These are phyloP conservation scores for Eupeodes luniger DNA, from an alignment of 2,888 invertebrate genomes.

Conservation along the genomic window DNA sequence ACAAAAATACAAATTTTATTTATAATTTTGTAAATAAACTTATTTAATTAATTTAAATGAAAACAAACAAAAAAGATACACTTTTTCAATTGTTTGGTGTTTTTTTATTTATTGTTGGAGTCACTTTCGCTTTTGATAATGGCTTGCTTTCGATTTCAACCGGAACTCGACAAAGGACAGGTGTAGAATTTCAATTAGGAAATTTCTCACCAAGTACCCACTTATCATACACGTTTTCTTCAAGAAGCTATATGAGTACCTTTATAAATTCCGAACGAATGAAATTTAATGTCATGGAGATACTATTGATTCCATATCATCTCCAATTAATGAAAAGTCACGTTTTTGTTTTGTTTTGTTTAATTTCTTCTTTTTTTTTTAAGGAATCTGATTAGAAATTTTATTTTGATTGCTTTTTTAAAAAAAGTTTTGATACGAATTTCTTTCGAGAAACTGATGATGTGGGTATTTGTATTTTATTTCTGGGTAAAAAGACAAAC, in stretches of 20 bases:
- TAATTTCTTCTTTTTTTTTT: not conserved
- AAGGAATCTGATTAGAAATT: slow-evolving; percentile 15
- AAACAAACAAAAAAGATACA: slow-evolving; percentile 21
- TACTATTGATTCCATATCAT: slow-evolving; percentile 20
- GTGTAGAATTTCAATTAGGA: slow-evolving; percentile 46
- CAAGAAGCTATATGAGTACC: not conserved
- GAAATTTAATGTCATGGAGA: slow-evolving; percentile 1
- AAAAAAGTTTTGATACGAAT: slow-evolving; percentile 8
- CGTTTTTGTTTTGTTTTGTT: not conserved
- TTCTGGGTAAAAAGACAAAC: not conserved
- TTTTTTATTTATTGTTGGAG: not conserved
- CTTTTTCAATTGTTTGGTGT: slow-evolving; percentile 31
- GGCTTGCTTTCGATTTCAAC: slow-evolving; percentile 39
- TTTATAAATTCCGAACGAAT: no score
- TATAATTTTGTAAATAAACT: slow-evolving; percentile 76
- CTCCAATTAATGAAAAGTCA: slow-evolving; percentile 28
- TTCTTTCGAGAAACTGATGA: not conserved
- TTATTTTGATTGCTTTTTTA: slow-evolving; percentile 27
- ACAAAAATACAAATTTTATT: slow-evolving; percentile 50
- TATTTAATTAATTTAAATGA: slow-evolving; percentile 55
- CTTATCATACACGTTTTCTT: not conserved
- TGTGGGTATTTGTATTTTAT: not conserved
- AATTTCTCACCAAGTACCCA: not conserved
- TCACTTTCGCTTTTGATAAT: slow-evolving; percentile 51
- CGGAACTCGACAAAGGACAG: not conserved